phyloP scores from a whole-genome alignment of 2,113 vertebrate genomes.

The Ceyx melanurus region DNA sequence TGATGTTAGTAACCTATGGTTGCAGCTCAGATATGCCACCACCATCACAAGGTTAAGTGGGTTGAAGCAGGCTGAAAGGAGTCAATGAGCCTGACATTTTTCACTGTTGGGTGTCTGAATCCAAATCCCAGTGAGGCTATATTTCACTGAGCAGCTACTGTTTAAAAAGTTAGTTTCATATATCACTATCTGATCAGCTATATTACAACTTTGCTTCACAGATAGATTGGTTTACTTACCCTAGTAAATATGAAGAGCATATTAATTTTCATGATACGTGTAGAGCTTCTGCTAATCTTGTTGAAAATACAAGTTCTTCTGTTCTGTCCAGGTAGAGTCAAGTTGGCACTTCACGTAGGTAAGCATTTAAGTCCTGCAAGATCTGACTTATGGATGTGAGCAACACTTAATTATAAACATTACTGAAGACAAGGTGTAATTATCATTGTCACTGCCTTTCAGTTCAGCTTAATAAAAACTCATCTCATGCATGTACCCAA shows the following conservation, averaged over 20 bases:
- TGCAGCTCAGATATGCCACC: neutral
- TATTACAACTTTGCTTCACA: neutral
- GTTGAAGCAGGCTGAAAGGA: neutral
- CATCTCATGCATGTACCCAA: neutral
- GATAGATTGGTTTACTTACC: neutral
- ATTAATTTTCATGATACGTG: neutral
- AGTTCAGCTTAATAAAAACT: neutral
- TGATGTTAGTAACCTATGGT: neutral
- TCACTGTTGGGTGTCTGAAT: neutral
- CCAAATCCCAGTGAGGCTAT: neutral
- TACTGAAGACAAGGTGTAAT: slow-evolving; percentile 21
- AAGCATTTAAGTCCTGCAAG: neutral
- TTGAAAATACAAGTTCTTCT: neutral
- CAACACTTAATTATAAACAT: neutral
- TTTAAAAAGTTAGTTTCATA: neutral
- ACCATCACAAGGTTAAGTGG: neutral
- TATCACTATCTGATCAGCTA: neutral
- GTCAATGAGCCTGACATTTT: neutral
- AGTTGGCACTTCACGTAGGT: neutral
- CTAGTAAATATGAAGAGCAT: neutral
- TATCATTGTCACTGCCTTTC: neutral
- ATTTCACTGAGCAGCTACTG: neutral
- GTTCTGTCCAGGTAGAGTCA: neutral
- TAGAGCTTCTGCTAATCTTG: neutral
- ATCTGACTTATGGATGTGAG: neutral